phyloP scores from a whole-genome alignment of 64 coral and sea anemone species.

The Acropora tenuis region DNA sequence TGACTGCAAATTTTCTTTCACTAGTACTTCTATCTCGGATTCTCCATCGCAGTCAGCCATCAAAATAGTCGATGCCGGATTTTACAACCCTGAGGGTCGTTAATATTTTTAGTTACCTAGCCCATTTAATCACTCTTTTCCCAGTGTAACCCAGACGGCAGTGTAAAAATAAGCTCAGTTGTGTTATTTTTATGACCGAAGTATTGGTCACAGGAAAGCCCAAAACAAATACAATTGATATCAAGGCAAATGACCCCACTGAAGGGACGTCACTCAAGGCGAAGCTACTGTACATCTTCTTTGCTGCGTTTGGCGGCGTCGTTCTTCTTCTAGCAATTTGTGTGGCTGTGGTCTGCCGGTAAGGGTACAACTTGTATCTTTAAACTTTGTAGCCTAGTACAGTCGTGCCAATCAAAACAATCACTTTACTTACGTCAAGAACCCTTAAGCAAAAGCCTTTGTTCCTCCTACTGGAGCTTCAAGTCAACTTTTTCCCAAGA shows the following conservation, averaged over 20 bases:
- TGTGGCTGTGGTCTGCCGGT: constrained; percentile 9
- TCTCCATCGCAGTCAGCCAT: too few species aligned
- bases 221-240: not conserved
- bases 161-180: not conserved
- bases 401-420: not conserved
- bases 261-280: not conserved
- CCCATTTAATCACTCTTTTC: too few species aligned
- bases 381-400: not conserved
- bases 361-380: not conserved
- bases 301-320: not conserved
- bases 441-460: too few species aligned
- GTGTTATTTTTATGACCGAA: not conserved
- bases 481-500: too few species aligned
- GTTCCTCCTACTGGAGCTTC: too few species aligned
- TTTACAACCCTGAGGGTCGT: too few species aligned
- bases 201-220: not conserved
- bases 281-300: not conserved
- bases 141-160: too few species aligned
- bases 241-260: not conserved
- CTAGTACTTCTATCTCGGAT: too few species aligned
- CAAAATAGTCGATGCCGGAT: too few species aligned
- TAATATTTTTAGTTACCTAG: too few species aligned
- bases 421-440: not conserved
- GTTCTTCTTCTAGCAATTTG: not conserved
- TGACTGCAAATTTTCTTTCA: too few species aligned